Conservation (phyloP, 2,113 vertebrate genomes). For the Ochotona princeps region DNA sequence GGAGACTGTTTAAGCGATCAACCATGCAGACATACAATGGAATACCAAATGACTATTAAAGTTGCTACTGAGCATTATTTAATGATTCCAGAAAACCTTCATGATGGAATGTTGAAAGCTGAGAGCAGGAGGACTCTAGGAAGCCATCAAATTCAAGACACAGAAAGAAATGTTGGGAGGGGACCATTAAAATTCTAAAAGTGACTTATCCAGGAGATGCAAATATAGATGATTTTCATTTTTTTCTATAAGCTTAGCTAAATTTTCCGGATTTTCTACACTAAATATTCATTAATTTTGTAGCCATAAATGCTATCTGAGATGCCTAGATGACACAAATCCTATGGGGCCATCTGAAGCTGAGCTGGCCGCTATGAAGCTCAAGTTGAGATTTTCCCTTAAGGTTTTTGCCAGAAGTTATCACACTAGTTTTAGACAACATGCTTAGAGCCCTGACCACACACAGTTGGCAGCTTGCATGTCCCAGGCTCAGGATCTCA, state of each 20-base stretch:
- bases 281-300: slow-evolving; percentile 23
- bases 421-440: background rate
- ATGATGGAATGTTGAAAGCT: background rate
- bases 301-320: background rate
- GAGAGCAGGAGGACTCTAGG: background rate
- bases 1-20: slow-evolving; percentile 45
- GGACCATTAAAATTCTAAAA: background rate
- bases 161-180: background rate
- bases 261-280: slow-evolving; percentile 9
- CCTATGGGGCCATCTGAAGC: background rate
- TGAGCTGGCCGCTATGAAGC: too few relatives aligned
- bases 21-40: background rate
- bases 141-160: slow-evolving; percentile 15
- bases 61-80: background rate
- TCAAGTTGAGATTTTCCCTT: background rate
- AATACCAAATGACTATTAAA: slow-evolving; percentile 40
- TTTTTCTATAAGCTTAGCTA: slow-evolving; percentile 24
- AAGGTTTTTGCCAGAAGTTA: background rate
- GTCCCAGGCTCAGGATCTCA: background rate
- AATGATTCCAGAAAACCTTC: background rate
- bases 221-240: slow-evolving; percentile 52
- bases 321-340: background rate
- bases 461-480: background rate
- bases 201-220: slow-evolving; percentile 30
- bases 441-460: background rate